Conservation (phyloP, 2,888 invertebrate genomes). For the Meiosimyza decipiens region DNA sequence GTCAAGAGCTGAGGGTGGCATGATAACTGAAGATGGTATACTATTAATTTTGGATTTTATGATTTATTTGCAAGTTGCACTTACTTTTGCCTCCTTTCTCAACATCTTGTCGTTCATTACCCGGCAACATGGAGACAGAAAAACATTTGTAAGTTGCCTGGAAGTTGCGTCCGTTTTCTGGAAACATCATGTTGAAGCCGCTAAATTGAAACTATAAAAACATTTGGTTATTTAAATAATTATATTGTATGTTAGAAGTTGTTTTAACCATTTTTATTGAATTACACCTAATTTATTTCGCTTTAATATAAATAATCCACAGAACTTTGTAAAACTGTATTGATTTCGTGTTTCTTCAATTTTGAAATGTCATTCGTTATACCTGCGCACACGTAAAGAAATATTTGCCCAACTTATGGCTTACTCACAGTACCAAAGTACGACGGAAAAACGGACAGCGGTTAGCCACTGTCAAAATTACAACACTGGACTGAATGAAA, state of each 20-base stretch:
- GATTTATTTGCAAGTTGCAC: constrained; percentile 46
- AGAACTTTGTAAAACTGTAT: neutral
- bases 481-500: too few species aligned
- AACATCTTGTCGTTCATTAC: constrained; percentile 92
- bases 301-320: constrained; percentile 17
- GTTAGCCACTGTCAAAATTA: too few species aligned
- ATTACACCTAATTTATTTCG: too few species aligned
- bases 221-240: neutral
- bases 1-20: constrained; percentile 97
- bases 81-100: constrained; percentile 97
- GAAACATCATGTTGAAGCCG: constrained; percentile 85
- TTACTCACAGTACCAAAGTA: too few species aligned
- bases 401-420: too few species aligned
- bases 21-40: constrained; percentile 80
- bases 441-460: too few species aligned
- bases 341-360: neutral
- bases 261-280: constrained; percentile 29
- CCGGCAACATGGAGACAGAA: constrained; percentile 95
- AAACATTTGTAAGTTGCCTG: constrained; percentile 89
- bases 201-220: constrained; percentile 75
- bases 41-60: neutral
- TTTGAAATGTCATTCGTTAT: constrained; percentile 25
- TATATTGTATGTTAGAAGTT: too few species aligned
- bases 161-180: constrained; percentile 83
- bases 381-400: too few species aligned